Base-by-base conservation (phyloP, 2,888 invertebrate species). In the Hirudinaria manillensis region DNA sequence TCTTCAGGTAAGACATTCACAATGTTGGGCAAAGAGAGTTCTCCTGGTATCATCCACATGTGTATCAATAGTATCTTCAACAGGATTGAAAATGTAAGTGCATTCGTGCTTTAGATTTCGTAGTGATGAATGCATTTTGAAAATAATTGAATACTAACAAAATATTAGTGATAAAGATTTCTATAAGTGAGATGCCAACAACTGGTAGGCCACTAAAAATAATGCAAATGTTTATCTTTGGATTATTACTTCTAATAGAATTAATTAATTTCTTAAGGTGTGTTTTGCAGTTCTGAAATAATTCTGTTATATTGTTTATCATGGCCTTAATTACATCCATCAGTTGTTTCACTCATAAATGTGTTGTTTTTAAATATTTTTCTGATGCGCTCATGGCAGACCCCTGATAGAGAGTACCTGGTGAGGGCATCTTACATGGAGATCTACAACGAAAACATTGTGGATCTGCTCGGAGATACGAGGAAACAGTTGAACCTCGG, bases 391-490 rank as follows among this genome's bases (percentile, higher is more conserved):
- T 27, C 24, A 36, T 36, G 29, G 27, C 70, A 78, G 78, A 75
- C 75, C 4, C 72, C 87, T 2, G 88, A 90, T 75, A 88, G 92
- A 78, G 90, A 91, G 83, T 94, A 91, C 85, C 87, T 94, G 77
- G 86, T 93, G 45, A 91, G 93, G 82, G 91, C 92, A 38, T 91
- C 92, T 0, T 93, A 91, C 82, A 89, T 94, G 94, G 99, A 99
- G 88, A 98, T 99, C 82, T 99, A 99, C 88, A 99, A 99, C 88
- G 99, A 99, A 87, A 90, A 89, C 78, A 87, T 94, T 0, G 89
- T 88, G 77, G 94, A 94, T 83, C 86, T 94, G 10, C 85, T 94
- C 0, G 88, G 74, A 36, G 76, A 77, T 32, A 16, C 24, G 10
- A 75, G 68, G 21, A 76, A 77, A n/a, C n/a, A 34, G n/a, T 55